Conservation (phyloP, 2,797 vertebrate species). For the Eidolon dupreanum region DNA sequence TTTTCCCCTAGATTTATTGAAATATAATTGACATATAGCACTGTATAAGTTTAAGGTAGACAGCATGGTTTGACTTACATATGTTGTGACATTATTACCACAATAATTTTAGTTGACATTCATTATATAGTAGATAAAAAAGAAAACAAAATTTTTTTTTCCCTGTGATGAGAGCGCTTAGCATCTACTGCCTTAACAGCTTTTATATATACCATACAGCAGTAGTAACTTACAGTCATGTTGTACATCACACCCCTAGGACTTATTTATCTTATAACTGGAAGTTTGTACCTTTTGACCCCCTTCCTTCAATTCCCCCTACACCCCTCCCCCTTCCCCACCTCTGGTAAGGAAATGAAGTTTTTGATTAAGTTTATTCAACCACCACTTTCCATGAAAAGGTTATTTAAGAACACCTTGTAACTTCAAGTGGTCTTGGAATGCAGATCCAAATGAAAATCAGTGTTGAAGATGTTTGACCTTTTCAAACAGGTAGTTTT, state of each 20-base stretch:
- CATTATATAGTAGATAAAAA: background rate
- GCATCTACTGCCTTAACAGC: background rate
- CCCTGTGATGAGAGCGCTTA: background rate
- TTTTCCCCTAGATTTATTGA: background rate
- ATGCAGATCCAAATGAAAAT: conserved; percentile 42
- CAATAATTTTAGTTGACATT: background rate
- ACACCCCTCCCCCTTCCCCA: too few species aligned
- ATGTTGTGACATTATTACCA: background rate
- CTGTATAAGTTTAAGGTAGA: background rate
- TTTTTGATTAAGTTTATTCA: conserved; percentile 28
- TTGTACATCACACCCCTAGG: background rate
- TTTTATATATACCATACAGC: background rate
- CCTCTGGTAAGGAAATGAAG: background rate
- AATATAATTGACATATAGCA: background rate
- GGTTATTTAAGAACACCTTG: conserved; percentile 46
- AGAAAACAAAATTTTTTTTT: background rate
- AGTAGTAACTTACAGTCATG: background rate
- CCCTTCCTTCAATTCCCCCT: background rate
- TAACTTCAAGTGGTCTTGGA: conserved; percentile 52
- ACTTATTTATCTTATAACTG: background rate
- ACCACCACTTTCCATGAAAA: background rate
- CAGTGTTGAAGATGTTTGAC: conserved; percentile 51
- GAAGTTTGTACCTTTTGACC: background rate
- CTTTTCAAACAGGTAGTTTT: conserved; percentile 46
- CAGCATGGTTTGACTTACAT: background rate